These are phyloP conservation scores for Aquatica leii DNA, from an alignment of 2,888 invertebrate species.

Conservation along the genomic window DNA sequence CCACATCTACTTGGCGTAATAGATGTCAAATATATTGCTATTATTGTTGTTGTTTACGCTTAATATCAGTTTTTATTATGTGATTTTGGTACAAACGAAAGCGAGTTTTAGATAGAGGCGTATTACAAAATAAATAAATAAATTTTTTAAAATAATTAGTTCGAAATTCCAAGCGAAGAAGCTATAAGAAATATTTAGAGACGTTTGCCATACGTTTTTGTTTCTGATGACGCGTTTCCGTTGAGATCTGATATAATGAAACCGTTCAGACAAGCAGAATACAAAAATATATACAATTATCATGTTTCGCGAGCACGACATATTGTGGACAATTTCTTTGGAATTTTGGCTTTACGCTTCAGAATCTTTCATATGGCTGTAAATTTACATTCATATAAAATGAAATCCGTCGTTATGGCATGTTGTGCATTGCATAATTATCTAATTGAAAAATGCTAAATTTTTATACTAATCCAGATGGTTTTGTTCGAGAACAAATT, in stretches of 20 bases:
- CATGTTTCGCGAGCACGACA: not conserved
- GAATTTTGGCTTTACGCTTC: not conserved
- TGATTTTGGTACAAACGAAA: not conserved
- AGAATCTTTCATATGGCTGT: not conserved
- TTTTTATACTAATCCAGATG: not conserved
- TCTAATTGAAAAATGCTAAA: not conserved
- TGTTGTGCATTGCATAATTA: conserved; percentile 1
- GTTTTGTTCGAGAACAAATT: not conserved
- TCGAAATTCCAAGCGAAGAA: not conserved
- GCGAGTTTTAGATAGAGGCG: not conserved
- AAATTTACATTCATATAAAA: not conserved
- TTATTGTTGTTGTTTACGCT: no score
- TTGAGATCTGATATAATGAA: not conserved
- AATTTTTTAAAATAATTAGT: not conserved
- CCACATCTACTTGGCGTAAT: no score
- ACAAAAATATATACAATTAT: not conserved
- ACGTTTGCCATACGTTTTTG: not conserved
- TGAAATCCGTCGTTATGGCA: not conserved
- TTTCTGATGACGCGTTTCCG: not conserved
- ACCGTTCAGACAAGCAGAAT: not conserved
- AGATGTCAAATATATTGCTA: no score
- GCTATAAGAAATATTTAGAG: not conserved
- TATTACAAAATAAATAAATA: not conserved
- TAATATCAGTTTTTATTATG: not conserved
- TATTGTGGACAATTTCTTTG: not conserved